Conservation (phyloP, 2,888 invertebrate species). For the Incurvaria masculella region DNA sequence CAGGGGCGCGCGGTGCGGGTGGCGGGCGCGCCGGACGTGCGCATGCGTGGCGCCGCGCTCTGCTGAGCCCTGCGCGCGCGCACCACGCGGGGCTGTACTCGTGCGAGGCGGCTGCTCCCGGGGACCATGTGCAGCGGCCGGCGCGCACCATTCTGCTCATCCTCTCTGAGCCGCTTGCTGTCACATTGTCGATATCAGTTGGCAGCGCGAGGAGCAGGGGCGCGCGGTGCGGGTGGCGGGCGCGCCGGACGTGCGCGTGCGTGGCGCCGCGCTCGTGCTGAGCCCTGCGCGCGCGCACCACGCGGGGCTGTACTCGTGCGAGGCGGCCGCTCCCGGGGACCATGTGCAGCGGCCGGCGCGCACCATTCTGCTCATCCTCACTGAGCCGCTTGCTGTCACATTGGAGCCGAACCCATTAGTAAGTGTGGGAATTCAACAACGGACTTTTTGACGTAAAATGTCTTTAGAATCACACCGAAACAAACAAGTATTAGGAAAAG, state of each 20-base stretch:
- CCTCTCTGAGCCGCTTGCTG: conserved; percentile 64
- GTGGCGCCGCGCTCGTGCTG: conserved; percentile 41
- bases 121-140: conserved; percentile 43
- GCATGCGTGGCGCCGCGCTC: conserved; percentile 25
- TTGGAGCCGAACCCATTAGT: conserved; percentile 66
- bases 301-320: conserved; percentile 68
- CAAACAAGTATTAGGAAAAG: no score
- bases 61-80: conserved; percentile 63
- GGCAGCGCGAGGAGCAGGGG: conserved; percentile 46
- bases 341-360: conserved; percentile 54
- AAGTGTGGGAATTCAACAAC: no score
- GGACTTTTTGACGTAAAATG: no score
- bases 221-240: conserved; percentile 36
- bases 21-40: not conserved
- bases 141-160: conserved; percentile 62
- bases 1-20: not conserved
- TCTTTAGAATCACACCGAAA: no score
- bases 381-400: conserved; percentile 63
- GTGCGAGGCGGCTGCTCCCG: conserved; percentile 60
- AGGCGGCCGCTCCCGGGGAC: conserved; percentile 60
- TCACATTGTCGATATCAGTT: conserved; percentile 50
- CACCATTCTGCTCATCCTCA: conserved; percentile 62
- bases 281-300: conserved; percentile 61
- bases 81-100: conserved; percentile 88
- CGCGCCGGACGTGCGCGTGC: conserved; percentile 34